These are phyloP conservation scores for Bucorvus abyssinicus DNA, from an alignment of 2,797 vertebrate species.

Conservation along the genomic window DNA sequence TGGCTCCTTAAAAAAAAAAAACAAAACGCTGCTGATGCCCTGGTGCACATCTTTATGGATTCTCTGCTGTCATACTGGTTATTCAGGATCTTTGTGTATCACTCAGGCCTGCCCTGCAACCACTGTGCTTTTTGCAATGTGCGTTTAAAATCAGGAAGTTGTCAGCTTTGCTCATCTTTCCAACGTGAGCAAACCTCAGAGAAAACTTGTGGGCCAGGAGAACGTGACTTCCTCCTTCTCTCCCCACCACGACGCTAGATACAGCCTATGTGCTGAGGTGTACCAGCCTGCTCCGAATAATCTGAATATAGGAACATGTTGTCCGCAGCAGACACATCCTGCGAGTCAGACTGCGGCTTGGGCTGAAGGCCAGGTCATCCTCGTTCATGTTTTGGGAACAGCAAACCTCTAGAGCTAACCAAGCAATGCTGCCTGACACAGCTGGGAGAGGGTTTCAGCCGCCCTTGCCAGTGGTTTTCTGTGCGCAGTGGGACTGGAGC, in stretches of 20 bases:
- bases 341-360: not conserved
- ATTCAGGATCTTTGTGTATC: not conserved
- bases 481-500: fast-evolving
- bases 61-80: not conserved
- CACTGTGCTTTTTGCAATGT: not conserved
- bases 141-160: not conserved
- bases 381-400: not conserved
- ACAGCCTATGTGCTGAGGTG: not conserved
- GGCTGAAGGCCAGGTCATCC: not conserved
- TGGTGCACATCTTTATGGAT: fast-evolving
- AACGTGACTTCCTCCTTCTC: not conserved
- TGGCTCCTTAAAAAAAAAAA: not conserved
- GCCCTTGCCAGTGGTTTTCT: not conserved
- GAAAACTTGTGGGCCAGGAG: not conserved
- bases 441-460: not conserved
- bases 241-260: fast-evolving
- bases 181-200: not conserved
- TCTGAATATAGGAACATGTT: not conserved
- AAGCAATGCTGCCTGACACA: not conserved
- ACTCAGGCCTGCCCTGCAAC: not conserved
- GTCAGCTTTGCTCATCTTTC: not conserved
- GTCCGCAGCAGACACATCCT: fast-evolving
- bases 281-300: not conserved
- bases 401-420: not conserved
- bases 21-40: not conserved